Evolutionary conservation across 2,113 vertebrate genomes (phyloP), one percentile per base, ranked within the genome.

Genomic region (Lethenteron reissneri): DNA sequence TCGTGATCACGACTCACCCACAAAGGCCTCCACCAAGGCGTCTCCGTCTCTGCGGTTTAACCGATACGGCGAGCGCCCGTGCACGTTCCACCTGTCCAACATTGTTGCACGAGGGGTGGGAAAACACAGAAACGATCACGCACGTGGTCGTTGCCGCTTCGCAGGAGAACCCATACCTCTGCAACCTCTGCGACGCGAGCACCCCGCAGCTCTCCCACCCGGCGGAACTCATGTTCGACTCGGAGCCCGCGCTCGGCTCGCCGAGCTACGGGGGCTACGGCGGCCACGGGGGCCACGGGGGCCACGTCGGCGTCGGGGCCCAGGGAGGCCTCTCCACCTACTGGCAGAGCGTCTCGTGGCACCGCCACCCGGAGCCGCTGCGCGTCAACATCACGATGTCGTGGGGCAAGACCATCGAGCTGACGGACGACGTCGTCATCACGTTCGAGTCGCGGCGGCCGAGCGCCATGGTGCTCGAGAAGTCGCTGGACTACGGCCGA

Each of bases 401-500:
- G n/a, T 68, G 64, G 64, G 64, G 64, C n/a, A n/a, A 21, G n/a
- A 21, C n/a, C 11, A 21, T 68, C 8, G 64, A 68, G 64, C 64
- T 68, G n/a, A 68, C 64, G n/a, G n/a, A 68, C 64, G 64, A 68
- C 64, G 64, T 68, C n/a, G 64, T 68, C 8, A 68, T 68, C 21
- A 68, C 64, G n/a, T 68, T 68, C 64, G n/a, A 68, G 21, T 68
- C 64, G 11, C 64, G 64, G n/a, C 64, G 64, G 9, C 64, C 64
- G 2, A 21, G n/a, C 21, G 64, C 64, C 64, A 17, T 68, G 64
- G 64, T 68, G 64, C 64, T 68, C 64, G 64, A 68, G 2, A 68
- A 21, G 11, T 68, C 64, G 21, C 2, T n/a, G 8, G 64, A 68
- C 21, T 21, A 68, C 21, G 64, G 64, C 2, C n/a, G 64, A 10